Evolutionary conservation across 2,113 vertebrate genomes (phyloP).

Genomic region (Oenanthe melanoleuca): DNA sequence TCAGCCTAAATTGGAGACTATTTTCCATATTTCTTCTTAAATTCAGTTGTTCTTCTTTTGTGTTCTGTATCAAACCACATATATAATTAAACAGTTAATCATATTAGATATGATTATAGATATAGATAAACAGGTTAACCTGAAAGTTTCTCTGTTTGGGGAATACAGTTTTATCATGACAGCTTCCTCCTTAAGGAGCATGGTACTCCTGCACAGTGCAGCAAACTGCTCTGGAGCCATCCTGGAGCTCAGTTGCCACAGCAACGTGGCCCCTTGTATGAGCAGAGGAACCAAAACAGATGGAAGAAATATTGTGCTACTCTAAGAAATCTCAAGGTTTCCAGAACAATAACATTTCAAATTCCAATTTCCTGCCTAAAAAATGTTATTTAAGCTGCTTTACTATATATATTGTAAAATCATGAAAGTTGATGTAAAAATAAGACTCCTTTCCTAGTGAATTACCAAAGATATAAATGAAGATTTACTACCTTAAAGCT

Average conservation of each 20-base stretch:
- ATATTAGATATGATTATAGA: too few species aligned
- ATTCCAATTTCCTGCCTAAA: background rate
- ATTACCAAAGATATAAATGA: background rate
- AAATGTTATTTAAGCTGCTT: background rate
- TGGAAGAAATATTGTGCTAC: background rate
- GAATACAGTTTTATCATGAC: background rate
- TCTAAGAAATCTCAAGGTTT: conserved; percentile 36
- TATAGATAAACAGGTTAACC: background rate
- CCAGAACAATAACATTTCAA: background rate
- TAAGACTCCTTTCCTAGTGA: background rate
- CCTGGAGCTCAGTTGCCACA: conserved; percentile 40
- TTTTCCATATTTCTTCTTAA: background rate
- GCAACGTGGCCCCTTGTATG: conserved; percentile 38
- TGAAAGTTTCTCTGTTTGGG: background rate
- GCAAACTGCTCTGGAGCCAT: conserved; percentile 15
- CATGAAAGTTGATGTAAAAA: background rate
- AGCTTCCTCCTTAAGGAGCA: background rate
- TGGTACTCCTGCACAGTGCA: background rate
- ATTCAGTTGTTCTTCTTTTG: background rate
- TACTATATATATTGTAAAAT: background rate
- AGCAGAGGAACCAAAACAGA: conserved; percentile 53
- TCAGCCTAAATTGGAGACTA: background rate
- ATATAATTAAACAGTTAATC: background rate
- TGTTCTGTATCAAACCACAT: background rate
- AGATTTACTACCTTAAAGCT: background rate